Base-by-base conservation (phyloP, 2,797 vertebrate species). In the Sebastes itinus region DNA sequence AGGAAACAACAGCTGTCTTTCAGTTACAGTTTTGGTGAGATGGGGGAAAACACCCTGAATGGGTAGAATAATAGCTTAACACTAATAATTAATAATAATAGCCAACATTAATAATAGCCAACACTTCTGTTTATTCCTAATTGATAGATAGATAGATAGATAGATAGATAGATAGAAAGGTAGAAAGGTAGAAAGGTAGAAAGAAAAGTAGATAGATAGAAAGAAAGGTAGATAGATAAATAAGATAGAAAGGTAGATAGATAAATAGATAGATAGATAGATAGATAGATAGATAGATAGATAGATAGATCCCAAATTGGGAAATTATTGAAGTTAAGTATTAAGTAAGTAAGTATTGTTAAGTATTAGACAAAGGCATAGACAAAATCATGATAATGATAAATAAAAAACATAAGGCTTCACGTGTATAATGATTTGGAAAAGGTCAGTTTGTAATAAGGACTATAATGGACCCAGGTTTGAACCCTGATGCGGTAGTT, bases 1-100 rank as follows among this genome's bases (percentile, higher is more conserved):
- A 73, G 68, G 28, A 58, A 65, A 58, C 20, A 80, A 14, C 92
- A 94, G 88, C 85, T 93, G 94, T 87, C 89, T 94, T 74, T 93
- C 91, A 77, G 89, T 93, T 89, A 28, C 81, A 78, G 75, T 90
- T 91, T 85, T 82, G 67, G 8, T 75, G 32, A 62, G n/a, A 35
- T 2, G 6, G 25, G 77, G 77, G 70, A 60, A 82, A 82, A 82
- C 27, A 82, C 77, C 67, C 22, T 58, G 56, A 35, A 69, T 0
- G 8, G 18, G 8, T 20, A 14, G 1, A 72, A 75, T 22, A 70
- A 55, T 9, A 16, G 10, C 2, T 0, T 42, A 42, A 42, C 38
- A 42, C 0, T 42, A 42, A 42, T 42, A 42, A 42, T 42, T 42
- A 16, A 42, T 16, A 42, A 16, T 42, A 42, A 42, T 7, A 42